phyloP scores from a whole-genome alignment of 2,113 vertebrate species.

The Dolichallabes microphthalmus region DNA sequence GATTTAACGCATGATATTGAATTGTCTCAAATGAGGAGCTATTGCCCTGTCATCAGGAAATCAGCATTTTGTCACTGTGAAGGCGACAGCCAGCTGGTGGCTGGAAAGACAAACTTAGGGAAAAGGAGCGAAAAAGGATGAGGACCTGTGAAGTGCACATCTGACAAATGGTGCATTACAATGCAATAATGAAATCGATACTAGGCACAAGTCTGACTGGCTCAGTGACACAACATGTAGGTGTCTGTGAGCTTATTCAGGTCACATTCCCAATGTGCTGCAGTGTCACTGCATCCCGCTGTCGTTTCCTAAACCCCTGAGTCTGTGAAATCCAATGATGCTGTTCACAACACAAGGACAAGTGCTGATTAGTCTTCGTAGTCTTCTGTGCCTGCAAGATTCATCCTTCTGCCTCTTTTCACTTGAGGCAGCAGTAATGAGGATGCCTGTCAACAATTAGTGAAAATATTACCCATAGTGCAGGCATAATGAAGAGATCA shows the following conservation, averaged over 20 bases:
- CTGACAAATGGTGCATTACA: neutral
- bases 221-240: neutral
- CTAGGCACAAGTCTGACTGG: neutral
- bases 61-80: neutral
- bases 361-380: slow-evolving; percentile 38
- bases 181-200: neutral
- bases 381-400: neutral
- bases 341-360: slow-evolving; percentile 42
- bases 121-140: neutral
- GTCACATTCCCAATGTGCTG: slow-evolving; percentile 25
- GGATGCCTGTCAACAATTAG: slow-evolving; percentile 27
- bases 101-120: neutral
- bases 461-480: slow-evolving; percentile 17
- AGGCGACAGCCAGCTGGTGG: neutral
- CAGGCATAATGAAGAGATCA: slow-evolving; percentile 4
- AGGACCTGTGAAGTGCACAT: neutral
- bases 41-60: neutral
- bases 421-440: slow-evolving; percentile 28
- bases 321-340: slow-evolving; percentile 42
- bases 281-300: slow-evolving; percentile 20
- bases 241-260: neutral
- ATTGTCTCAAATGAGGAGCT: neutral
- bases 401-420: slow-evolving; percentile 7
- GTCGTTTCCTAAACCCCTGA: slow-evolving; percentile 33
- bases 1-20: neutral